These are phyloP conservation scores for Gopherus flavomarginatus DNA, from an alignment of 2,113 vertebrate species.

Conservation along the genomic window DNA sequence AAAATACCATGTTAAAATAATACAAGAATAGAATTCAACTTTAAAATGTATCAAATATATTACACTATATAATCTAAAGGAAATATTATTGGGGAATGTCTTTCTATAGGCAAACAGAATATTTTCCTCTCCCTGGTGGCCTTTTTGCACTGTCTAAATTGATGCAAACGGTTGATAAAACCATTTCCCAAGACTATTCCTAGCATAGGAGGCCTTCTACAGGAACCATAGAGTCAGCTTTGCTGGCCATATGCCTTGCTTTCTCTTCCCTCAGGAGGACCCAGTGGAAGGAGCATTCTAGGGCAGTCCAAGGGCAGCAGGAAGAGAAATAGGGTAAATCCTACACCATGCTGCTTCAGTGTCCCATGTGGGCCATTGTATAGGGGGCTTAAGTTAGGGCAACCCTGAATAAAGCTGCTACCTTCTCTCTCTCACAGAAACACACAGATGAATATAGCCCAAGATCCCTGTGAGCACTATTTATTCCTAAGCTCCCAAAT, in stretches of 20 bases:
- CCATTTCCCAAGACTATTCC: neutral
- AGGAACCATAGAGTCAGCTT: neutral
- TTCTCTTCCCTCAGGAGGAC: neutral
- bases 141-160: neutral
- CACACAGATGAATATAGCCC: neutral
- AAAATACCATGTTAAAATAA: neutral
- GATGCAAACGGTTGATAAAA: neutral
- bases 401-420: neutral
- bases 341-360: neutral
- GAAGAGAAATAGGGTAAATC: neutral
- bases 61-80: neutral
- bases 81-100: neutral
- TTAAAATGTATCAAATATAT: slow-evolving; percentile 1
- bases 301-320: neutral
- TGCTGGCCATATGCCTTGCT: neutral
- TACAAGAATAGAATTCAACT: neutral
- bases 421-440: neutral
- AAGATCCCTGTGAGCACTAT: neutral
- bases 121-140: neutral
- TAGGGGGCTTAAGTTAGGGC: neutral
- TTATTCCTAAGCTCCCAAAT: neutral
- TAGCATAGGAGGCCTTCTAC: neutral
- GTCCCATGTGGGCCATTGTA: neutral
- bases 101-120: neutral
- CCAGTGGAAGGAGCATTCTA: neutral